Percentiles rank a stretch among this genome's conserved stretches.
phyloP scores from a whole-genome alignment of 2,113 vertebrate species.

The Thunnus thynnus region DNA sequence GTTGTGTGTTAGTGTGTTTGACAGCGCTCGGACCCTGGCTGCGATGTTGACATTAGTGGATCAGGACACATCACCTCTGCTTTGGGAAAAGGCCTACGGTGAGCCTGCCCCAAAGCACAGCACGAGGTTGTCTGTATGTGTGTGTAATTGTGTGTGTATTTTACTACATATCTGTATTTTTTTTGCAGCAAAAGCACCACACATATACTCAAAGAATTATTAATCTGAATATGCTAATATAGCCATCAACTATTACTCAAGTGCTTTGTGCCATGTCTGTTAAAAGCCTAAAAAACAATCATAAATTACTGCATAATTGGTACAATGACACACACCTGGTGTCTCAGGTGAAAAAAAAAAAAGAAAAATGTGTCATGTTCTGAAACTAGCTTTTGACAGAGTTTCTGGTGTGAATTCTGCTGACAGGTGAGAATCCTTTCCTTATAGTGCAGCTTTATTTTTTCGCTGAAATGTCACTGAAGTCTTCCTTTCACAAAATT shows the following conservation, averaged over 20 bases:
- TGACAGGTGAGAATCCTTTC: not conserved
- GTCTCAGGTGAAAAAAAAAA: not conserved
- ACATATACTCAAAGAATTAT: too few relatives aligned
- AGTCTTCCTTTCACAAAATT: constrained; percentile 6
- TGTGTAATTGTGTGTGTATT: constrained; percentile 20
- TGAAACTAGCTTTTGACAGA: not conserved
- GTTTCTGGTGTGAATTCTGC: constrained; percentile 1
- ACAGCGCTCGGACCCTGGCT: constrained; percentile 69
- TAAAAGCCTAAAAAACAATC: not conserved
- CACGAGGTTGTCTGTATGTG: constrained; percentile 37
- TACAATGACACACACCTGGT: not conserved
- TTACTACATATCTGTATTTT: constrained; percentile 5
- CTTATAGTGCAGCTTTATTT: not conserved
- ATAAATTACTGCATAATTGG: not conserved
- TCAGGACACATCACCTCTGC: constrained; percentile 79
- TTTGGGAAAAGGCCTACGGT: constrained; percentile 70
- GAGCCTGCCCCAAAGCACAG: constrained; percentile 63
- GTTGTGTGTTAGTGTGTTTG: constrained; percentile 78
- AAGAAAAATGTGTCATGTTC: not conserved
- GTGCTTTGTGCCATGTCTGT: not conserved
- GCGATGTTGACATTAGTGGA: constrained; percentile 75
- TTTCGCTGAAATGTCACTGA: not conserved
- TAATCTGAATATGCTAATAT: too few relatives aligned
- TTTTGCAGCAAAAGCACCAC: constrained; percentile 16
- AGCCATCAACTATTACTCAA: too few relatives aligned